Percentiles rank a stretch among this genome's conserved stretches.
Evolutionary conservation across 2,888 invertebrate species (phyloP).

Genomic region (Agrotis segetum): DNA sequence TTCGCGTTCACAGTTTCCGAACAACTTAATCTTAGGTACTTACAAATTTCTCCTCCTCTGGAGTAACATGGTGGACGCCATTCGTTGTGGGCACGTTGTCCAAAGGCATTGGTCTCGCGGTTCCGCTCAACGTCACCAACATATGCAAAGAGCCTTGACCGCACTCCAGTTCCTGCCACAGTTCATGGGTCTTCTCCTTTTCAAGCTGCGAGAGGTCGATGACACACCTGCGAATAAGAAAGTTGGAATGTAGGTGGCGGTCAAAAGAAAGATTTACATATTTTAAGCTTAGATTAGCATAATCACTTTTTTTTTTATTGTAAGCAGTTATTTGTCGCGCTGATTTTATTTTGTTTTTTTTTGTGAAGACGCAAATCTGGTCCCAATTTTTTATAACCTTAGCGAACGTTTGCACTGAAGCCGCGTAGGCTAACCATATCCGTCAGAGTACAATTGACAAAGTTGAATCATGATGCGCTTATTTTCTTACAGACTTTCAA

Average conservation of each 20-base stretch:
- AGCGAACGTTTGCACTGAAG: too few species aligned
- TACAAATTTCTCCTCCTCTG: slow-evolving; percentile 78
- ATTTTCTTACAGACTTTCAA: too few species aligned
- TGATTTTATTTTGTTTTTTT: too few species aligned
- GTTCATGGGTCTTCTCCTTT: slow-evolving; percentile 85
- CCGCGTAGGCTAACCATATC: not conserved
- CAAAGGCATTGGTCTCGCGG: slow-evolving; percentile 69
- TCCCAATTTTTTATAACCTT: not conserved
- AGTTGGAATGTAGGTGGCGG: slow-evolving; percentile 5
- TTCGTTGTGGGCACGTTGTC: slow-evolving; percentile 84
- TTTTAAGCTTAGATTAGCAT: not conserved
- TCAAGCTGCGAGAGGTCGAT: slow-evolving; percentile 84
- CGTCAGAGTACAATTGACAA: not conserved
- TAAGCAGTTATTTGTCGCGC: too few species aligned
- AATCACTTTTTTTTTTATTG: not conserved
- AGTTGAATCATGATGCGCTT: too few species aligned
- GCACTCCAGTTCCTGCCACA: slow-evolving; percentile 86
- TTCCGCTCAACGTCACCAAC: slow-evolving; percentile 82
- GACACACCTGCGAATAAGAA: slow-evolving; percentile 75
- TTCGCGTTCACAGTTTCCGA: not conserved
- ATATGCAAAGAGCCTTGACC: slow-evolving; percentile 85
- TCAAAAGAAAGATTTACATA: slow-evolving; percentile 2
- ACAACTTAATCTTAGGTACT: not conserved
- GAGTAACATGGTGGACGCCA: slow-evolving; percentile 71
- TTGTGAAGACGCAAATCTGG: not conserved